Conservation (phyloP, 1,140 invertebrate genomes). For the Cheumatopsyche charites region DNA sequence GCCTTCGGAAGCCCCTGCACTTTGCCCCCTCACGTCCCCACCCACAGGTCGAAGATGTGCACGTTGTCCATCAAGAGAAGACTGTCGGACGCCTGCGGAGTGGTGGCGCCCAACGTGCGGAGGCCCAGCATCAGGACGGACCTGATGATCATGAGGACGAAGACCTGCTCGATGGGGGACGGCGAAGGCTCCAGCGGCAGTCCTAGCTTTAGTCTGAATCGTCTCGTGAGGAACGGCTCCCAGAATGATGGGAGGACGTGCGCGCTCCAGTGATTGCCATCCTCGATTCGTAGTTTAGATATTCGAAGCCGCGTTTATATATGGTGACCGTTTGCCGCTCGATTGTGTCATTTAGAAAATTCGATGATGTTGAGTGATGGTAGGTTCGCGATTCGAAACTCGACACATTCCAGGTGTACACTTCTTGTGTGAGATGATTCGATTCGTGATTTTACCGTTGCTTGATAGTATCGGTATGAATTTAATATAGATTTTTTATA, state of each 20-base stretch:
- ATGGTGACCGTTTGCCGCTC: too few relatives aligned
- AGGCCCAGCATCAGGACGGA: slow-evolving; percentile 84
- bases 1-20: slow-evolving; percentile 74
- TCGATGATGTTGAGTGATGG: too few relatives aligned
- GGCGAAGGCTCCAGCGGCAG: slow-evolving; percentile 61
- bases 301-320: too few relatives aligned
- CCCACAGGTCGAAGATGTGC: slow-evolving; percentile 72
- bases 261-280: slow-evolving; percentile 55
- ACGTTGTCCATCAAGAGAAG: slow-evolving; percentile 78
- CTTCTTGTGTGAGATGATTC: too few relatives aligned
- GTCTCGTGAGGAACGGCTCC: slow-evolving; percentile 54
- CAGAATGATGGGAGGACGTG: slow-evolving; percentile 58
- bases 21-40: slow-evolving; percentile 68
- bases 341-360: too few relatives aligned
- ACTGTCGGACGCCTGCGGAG: slow-evolving; percentile 82
- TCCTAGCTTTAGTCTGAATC: slow-evolving; percentile 59
- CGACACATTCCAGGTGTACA: too few relatives aligned
- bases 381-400: too few relatives aligned
- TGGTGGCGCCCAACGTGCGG: slow-evolving; percentile 81
- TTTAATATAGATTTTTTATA: too few relatives aligned
- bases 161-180: slow-evolving; percentile 73
- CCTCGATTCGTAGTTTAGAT: neutral
- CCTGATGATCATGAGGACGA: slow-evolving; percentile 82
- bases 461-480: too few relatives aligned
- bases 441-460: too few relatives aligned